Evolutionary conservation across 1,140 invertebrate species (phyloP).

Genomic region (Heliconius congener): DNA sequence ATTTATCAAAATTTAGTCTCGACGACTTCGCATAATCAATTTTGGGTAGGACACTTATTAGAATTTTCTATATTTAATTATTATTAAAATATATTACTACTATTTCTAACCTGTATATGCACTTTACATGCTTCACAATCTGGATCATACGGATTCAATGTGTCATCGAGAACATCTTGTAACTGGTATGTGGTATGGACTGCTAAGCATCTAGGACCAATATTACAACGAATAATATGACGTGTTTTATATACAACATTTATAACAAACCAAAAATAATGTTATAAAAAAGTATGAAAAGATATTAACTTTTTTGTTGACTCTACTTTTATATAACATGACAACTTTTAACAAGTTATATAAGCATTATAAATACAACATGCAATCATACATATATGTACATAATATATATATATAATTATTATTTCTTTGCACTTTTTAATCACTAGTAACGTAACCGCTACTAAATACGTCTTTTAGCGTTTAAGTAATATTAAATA

Average conservation of each 20-base stretch:
- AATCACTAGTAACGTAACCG: not conserved
- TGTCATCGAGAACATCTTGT: constrained; percentile 86
- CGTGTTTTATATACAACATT: not conserved
- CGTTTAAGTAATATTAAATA: not conserved
- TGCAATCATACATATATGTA: not conserved
- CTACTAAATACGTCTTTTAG: not conserved
- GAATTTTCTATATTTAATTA: too few species aligned
- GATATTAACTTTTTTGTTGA: not conserved
- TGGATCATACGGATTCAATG: constrained; percentile 88
- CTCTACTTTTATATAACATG: not conserved
- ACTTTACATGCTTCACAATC: constrained; percentile 92
- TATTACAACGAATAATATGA: not conserved
- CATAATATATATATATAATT: not conserved
- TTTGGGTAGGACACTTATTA: too few species aligned
- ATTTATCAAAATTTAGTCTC: too few species aligned
- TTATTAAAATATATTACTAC: too few species aligned
- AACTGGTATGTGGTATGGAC: constrained; percentile 91
- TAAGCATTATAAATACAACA: not conserved
- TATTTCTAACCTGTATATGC: constrained; percentile 86
- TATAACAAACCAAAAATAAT: not conserved
- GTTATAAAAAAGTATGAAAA: not conserved
- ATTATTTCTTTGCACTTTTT: not conserved
- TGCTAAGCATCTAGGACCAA: constrained; percentile 85
- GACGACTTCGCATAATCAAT: too few species aligned
- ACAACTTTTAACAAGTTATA: not conserved